Base-by-base conservation (phyloP, 2,888 invertebrate species). In the Drosophila hawaiiensis region DNA sequence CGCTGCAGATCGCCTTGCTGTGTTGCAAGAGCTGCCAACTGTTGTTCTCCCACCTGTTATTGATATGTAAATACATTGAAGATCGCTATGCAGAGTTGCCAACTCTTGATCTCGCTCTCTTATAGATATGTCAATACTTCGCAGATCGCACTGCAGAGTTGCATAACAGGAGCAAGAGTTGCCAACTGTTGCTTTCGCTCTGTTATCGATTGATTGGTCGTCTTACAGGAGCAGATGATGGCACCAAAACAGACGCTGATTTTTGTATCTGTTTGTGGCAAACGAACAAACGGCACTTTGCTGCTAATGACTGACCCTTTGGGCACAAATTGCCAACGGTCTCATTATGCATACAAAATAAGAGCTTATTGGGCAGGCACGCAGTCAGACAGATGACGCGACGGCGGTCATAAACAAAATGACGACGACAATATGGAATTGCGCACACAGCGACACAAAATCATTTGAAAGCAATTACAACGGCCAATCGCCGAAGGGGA, bases 391-490 rank as follows among this genome's bases (percentile, higher is more conserved):
- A 22, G 50, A 19, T 66, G 63, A 58, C 29, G 41, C 58, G 49
- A 55, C 74, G 39, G 67, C 62, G 52, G 63, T 43, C 66, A 60
- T 71, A 72, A 70, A 80, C 72, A 73, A 70, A 78, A 67, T 70
- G 80, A 84, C 75, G 71, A 78, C 68, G 85, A 83, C 89, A 79
- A 85, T 85, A 84, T 84, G 84, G 81, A 88, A 84, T 77, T 88
- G 89, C 89, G 86, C 84, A 85, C 73, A 84, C 89, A 85, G 70
- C 77, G 77, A 74, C 78, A 86, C 84, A 87, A 86, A 86, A 86
- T 86, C 89, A 86, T 86, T 89, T 87, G 88, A 77, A 89, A 89
- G 86, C 86, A 89, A 86, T 86, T 89, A 86, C 87, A 79, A 70
- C 76, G 55, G 68, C 69, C 69, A 68, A 41, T 63, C 67, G 61